phyloP scores from a whole-genome alignment of 2,888 invertebrate species.

The Drosophila mercatorum region DNA sequence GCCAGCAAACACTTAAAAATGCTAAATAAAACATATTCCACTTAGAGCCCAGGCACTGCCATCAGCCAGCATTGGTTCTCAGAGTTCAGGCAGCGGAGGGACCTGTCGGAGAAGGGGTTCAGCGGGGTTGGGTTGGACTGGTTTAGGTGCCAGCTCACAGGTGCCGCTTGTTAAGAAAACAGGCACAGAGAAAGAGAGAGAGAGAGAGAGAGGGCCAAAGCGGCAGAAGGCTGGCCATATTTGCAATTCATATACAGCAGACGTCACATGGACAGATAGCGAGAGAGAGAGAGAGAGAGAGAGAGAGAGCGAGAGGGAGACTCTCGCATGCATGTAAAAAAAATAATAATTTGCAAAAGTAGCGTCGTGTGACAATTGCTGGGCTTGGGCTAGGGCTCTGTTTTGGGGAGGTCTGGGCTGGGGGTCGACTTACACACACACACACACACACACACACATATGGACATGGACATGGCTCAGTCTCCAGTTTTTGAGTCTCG shows the following conservation, averaged over 20 bases:
- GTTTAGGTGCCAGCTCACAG: constrained; percentile 72
- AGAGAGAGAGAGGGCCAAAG: constrained; percentile 13
- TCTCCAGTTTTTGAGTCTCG: constrained; percentile 46
- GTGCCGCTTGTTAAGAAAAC: constrained; percentile 76
- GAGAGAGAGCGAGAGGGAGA: neutral
- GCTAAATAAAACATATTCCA: constrained; percentile 80
- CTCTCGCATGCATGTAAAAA: constrained; percentile 28
- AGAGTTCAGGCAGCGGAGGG: constrained; percentile 11
- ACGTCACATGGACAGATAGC: constrained; percentile 43
- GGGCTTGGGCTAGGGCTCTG: constrained; percentile 22
- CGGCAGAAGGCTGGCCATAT: constrained; percentile 58
- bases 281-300: constrained; percentile 3
- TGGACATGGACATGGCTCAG: constrained; percentile 21
- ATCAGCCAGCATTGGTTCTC: constrained; percentile 25
- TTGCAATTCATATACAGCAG: constrained; percentile 79
- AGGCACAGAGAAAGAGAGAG: constrained; percentile 30
- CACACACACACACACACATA: neutral
- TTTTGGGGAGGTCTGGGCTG: constrained; percentile 25
- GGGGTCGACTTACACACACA: neutral
- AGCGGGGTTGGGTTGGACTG: neutral
- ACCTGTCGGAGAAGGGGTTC: neutral
- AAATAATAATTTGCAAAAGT: constrained; percentile 78
- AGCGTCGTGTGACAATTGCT: constrained; percentile 80
- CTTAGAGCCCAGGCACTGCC: constrained; percentile 54
- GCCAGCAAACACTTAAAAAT: constrained; percentile 79